A percentile compares a stretch with the other conserved stretches of the same genome.
phyloP scores from a whole-genome alignment of 1,140 invertebrate genomes.

The Dinothrombium tinctorium region DNA sequence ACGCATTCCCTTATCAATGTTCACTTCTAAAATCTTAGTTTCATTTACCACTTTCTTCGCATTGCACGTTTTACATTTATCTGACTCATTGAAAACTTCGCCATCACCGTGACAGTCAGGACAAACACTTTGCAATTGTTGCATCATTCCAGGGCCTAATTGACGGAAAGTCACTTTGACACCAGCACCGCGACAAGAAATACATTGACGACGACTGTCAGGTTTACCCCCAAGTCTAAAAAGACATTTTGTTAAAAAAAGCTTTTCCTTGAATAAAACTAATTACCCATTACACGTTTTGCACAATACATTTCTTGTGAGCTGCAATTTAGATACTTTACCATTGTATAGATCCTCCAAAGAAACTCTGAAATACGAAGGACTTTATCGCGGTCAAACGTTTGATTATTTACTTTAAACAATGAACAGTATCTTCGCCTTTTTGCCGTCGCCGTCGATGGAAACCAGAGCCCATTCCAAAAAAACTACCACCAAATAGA shows the following conservation, averaged over 20 bases:
- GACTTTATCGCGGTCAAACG: background rate
- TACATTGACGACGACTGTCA: conserved; percentile 38
- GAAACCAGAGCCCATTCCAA: background rate
- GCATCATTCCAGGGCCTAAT: conserved; percentile 80
- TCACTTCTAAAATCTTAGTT: conserved; percentile 86
- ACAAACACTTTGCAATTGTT: conserved; percentile 80
- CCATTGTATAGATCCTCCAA: conserved; percentile 95
- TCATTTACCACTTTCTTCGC: conserved; percentile 75
- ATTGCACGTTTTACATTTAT: conserved; percentile 73
- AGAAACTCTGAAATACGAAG: conserved; percentile 35
- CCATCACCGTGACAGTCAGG: conserved; percentile 67
- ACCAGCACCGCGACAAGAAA: conserved; percentile 63
- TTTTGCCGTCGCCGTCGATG: background rate
- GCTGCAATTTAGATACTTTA: conserved; percentile 69
- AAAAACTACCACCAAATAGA: conserved; percentile 21
- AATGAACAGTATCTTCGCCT: background rate
- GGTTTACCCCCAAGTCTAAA: conserved; percentile 3
- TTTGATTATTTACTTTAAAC: background rate
- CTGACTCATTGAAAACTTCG: conserved; percentile 41
- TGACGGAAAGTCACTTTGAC: conserved; percentile 74
- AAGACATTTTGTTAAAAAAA: too few relatives aligned
- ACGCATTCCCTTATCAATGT: conserved; percentile 91
- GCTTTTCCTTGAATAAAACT: too few relatives aligned
- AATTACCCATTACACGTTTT: conserved; percentile 68
- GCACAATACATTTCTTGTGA: conserved; percentile 94